Base-by-base conservation (phyloP, 1,140 invertebrate genomes). In the Cydia fagiglandana region DNA sequence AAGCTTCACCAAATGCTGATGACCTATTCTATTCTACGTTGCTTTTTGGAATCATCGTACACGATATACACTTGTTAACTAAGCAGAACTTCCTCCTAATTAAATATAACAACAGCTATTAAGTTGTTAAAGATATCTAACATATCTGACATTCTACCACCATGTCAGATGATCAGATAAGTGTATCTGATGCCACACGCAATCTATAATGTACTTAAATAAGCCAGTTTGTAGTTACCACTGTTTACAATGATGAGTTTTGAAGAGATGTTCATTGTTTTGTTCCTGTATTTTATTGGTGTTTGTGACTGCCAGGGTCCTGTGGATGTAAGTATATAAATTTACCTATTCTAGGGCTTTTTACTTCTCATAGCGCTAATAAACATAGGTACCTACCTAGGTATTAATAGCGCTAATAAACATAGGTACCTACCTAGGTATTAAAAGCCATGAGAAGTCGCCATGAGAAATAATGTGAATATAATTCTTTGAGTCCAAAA, bases 101-200 rank as follows among this genome's bases (percentile, higher is more conserved):
- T 68, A n/a, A n/a, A n/a, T n/a, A 68, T 68, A 34, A 68, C n/a
- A n/a, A 34, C 64, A 6, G 24, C 30, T 68, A 68, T 68, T 68
- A 68, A 34, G 13, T 68, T 30, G 24, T 68, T 34, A 17, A 38
- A 30, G 30, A 15, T 34, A 68, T 68, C 64, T 17, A 9, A 68
- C 64, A 68, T 34, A 68, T 68, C 64, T 6, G 13, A 68, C 64
- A 34, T 68, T 68, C 15, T 68, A 34, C 64, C 64, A 68, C 10
- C 13, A 68, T 68, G 64, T 38, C 34, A 68, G 64, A 68, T 68
- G 9, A 68, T 68, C 28, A n/a, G 28, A n/a, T 34, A 5, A 0
- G 4, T 13, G 1, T 34, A 68, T 68, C 64, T 34, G 64, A 68
- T 68, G 28, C 13, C 28, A 2, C 64, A 68, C 30, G 64, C 64